Base-by-base conservation (phyloP, 2,797 vertebrate genomes). In the Sebastolobus alascanus region DNA sequence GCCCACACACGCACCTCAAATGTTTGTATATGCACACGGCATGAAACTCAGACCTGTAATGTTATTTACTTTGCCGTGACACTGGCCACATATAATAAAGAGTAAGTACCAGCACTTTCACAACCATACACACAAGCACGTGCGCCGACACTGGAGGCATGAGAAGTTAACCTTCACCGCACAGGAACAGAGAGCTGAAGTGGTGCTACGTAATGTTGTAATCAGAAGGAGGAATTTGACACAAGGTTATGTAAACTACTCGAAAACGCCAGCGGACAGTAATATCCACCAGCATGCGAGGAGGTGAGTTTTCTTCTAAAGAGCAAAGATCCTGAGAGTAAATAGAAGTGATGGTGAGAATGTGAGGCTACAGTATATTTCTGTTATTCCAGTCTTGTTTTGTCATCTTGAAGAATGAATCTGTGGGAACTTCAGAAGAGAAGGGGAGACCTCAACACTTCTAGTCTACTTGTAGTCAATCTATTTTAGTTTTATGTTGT, bases 181-280 rank as follows among this genome's bases (percentile, higher is more conserved):
- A 69, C 25, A 85, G 79, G 82, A 75, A 79, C 68, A 80, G 69
- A 68, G 40, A 80, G 75, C 59, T 79, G 52, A 80, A 82, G 76
- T 69, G 76, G 76, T 71, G 55, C 72, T 58, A 82, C 50, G 73
- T 86, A 73, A 91, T 89, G 83, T 83, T 79, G 73, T 86, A 90
- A 90, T 86, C 79, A 90, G 73, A 40, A 43, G 84, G 61, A 81
- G 69, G 81, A 84, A 88, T 83, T 66, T 89, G 82, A 87, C 84
- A 80, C 75, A 87, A 82, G 82, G 86, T 89, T 88, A 89, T 83
- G 79, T 87, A 87, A 92, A 90, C 87, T 58, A 83, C 80, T 83
- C 54, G 60, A 69, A 79, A 78, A 60, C 59, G 52, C 33, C 68
- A 50, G 72, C 69, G 76, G 77, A 82, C 65, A 80, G 40, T 86